phyloP scores from a whole-genome alignment of 2,797 vertebrate genomes.

The Acanthis flammea region DNA sequence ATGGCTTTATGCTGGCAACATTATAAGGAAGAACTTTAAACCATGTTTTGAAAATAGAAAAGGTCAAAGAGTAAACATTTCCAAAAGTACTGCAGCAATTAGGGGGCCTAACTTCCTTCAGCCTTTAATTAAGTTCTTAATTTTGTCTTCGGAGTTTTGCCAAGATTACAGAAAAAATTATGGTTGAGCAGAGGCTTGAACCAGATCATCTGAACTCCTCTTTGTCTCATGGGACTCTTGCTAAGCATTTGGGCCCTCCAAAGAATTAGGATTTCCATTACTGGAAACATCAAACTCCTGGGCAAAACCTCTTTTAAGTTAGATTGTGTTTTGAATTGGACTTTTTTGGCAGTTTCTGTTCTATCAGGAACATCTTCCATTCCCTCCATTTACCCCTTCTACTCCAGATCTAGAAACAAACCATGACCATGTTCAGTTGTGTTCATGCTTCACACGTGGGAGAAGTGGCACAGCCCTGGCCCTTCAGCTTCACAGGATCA shows the following conservation, averaged over 20 bases:
- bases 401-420: not conserved
- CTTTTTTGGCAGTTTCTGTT: not conserved
- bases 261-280: not conserved
- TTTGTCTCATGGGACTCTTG: not conserved
- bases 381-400: not conserved
- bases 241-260: not conserved
- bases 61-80: slow-evolving; percentile 43
- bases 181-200: not conserved
- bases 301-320: not conserved
- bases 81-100: not conserved
- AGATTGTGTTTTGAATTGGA: not conserved
- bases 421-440: not conserved
- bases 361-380: not conserved
- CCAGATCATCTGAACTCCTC: not conserved
- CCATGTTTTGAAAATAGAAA: slow-evolving; percentile 13
- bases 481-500: not conserved
- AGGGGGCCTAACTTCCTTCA: not conserved
- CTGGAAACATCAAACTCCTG: not conserved
- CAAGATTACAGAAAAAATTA: slow-evolving; percentile 3
- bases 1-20: not conserved
- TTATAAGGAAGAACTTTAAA: not conserved
- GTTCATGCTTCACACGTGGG: fast-evolving
- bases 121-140: slow-evolving; percentile 34
- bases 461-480: not conserved
- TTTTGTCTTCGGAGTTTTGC: slow-evolving; percentile 32